Evolutionary conservation across 2,113 vertebrate species (phyloP).

Genomic region (Indicator maculatus): DNA sequence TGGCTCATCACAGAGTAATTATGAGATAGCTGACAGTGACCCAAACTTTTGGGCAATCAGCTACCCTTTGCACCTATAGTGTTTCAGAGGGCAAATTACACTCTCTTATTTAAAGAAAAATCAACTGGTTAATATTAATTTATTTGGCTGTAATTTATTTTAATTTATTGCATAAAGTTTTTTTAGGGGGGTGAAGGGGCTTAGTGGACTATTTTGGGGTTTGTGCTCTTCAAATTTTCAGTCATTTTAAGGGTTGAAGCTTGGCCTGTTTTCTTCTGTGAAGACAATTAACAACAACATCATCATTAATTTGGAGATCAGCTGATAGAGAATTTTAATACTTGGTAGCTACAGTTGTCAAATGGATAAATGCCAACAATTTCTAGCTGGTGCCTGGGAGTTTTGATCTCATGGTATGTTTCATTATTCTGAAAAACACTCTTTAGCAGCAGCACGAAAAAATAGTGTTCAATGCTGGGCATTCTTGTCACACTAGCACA

Average conservation of each 20-base stretch:
- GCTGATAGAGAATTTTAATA: not conserved
- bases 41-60: not conserved
- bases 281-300: not conserved
- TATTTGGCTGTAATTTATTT: not conserved
- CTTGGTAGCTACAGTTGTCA: not conserved
- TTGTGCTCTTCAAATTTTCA: not conserved
- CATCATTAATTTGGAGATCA: not conserved
- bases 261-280: not conserved
- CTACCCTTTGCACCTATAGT: not conserved
- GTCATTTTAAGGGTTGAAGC: not conserved
- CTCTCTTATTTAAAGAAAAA: not conserved
- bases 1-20: not conserved
- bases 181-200: accelerated
- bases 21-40: not conserved
- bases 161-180: not conserved
- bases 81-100: not conserved
- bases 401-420: not conserved
- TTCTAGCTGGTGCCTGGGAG: not conserved
- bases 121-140: not conserved
- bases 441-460: not conserved
- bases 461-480: not conserved
- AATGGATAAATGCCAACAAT: not conserved
- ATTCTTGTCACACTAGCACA: not conserved
- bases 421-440: not conserved
- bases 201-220: not conserved